Evolutionary conservation across 2,888 invertebrate genomes (phyloP).

Genomic region (Drosophila birchii): DNA sequence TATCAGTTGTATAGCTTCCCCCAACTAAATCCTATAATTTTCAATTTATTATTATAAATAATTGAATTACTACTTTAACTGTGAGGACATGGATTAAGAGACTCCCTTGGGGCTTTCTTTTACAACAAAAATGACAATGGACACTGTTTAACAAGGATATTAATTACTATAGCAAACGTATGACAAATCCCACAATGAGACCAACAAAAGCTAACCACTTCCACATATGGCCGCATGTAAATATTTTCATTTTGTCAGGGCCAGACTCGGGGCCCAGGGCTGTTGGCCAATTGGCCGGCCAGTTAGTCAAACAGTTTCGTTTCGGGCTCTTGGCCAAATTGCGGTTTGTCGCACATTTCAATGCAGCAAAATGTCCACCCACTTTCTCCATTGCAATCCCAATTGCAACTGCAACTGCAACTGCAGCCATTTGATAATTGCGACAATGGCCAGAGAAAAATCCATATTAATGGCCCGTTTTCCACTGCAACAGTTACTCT

Average conservation of each 20-base stretch:
- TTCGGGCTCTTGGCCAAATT: slow-evolving; percentile 67
- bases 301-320: slow-evolving; percentile 52
- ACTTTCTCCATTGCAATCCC: slow-evolving; percentile 37
- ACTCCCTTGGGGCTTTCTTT: not conserved
- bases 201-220: slow-evolving; percentile 30
- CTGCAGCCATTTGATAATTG: slow-evolving; percentile 68
- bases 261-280: slow-evolving; percentile 16
- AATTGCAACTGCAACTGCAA: slow-evolving; percentile 9
- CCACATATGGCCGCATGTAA: slow-evolving; percentile 41
- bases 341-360: slow-evolving; percentile 64
- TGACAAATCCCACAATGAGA: slow-evolving; percentile 27
- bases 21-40: no score
- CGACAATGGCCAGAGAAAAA: slow-evolving; percentile 48
- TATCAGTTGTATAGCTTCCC: not conserved
- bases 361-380: slow-evolving; percentile 66
- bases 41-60: not conserved
- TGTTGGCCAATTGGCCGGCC: slow-evolving; percentile 58
- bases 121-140: slow-evolving; percentile 3
- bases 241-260: slow-evolving; percentile 37
- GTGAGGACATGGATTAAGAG: not conserved
- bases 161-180: slow-evolving; percentile 28
- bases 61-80: not conserved
- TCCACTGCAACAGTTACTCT: slow-evolving; percentile 34
- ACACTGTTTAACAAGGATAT: not conserved
- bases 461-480: slow-evolving; percentile 54